Percentiles rank a stretch among this genome's conserved stretches.
Evolutionary conservation across 1,140 invertebrate species (phyloP).

Genomic region (Ptiloglossa arizonensis): DNA sequence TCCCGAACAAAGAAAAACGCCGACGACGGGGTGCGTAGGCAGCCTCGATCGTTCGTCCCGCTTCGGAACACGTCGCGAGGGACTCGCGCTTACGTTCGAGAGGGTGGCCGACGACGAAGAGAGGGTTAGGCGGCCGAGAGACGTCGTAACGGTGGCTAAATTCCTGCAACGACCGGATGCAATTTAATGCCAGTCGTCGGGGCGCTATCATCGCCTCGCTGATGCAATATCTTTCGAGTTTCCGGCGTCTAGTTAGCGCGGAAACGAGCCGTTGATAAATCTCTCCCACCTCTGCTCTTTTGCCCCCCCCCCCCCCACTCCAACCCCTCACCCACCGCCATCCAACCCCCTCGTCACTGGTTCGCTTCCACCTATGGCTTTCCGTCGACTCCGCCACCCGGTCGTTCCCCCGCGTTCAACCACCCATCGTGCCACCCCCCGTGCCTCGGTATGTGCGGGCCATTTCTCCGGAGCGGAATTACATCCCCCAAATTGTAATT

Average conservation of each 20-base stretch:
- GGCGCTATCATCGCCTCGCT: slow-evolving; percentile 79
- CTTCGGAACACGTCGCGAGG: background rate
- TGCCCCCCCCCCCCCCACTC: slow-evolving; percentile 31
- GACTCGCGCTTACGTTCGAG: slow-evolving; percentile 1
- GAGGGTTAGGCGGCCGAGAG: slow-evolving; percentile 8
- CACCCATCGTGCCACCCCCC: slow-evolving; percentile 43
- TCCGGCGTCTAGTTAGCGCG: slow-evolving; percentile 79
- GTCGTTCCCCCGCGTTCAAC: slow-evolving; percentile 22
- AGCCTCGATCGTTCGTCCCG: slow-evolving; percentile 8
- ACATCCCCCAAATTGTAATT: slow-evolving; percentile 81
- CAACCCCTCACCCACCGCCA: slow-evolving; percentile 36
- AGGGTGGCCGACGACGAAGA: background rate
- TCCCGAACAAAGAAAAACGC: background rate
- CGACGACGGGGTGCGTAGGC: background rate
- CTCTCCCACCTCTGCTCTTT: slow-evolving; percentile 58
- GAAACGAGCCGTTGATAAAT: slow-evolving; percentile 81
- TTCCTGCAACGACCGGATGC: slow-evolving; percentile 79
- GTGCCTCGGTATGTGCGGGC: slow-evolving; percentile 77
- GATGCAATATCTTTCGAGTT: slow-evolving; percentile 81
- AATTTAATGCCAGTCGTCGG: slow-evolving; percentile 80
- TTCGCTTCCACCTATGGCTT: slow-evolving; percentile 26
- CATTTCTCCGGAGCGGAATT: slow-evolving; percentile 79
- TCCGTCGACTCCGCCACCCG: slow-evolving; percentile 24
- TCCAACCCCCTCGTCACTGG: background rate
- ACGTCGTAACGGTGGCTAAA: slow-evolving; percentile 75